Percentiles rank a stretch among this genome's conserved stretches.
Conservation (phyloP, 2,113 vertebrate genomes). For the Philantomba maxwellii region DNA sequence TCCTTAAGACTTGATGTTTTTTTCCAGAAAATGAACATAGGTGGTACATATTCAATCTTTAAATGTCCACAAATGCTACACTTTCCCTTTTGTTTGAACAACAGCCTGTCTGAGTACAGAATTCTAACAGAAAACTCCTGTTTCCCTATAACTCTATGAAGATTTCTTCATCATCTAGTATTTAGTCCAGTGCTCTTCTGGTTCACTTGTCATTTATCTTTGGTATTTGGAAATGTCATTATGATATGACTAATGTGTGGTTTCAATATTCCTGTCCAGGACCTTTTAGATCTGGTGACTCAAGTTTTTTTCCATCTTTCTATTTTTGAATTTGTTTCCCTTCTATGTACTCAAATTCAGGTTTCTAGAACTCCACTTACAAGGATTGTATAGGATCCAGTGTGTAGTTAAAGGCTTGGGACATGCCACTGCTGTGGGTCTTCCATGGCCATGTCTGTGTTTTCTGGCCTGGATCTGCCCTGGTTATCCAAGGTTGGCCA, state of each 20-base stretch:
- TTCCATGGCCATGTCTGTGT: rapidly evolving
- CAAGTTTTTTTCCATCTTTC: not conserved
- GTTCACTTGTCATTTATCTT: not conserved
- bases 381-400: not conserved
- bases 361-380: not conserved
- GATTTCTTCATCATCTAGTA: not conserved
- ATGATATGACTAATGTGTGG: not conserved
- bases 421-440: rapidly evolving
- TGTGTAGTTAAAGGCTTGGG: not conserved
- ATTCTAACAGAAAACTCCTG: not conserved
- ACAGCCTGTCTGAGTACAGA: not conserved
- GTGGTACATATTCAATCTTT: not conserved
- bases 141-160: not conserved
- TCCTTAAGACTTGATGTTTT: not conserved
- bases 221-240: constrained; percentile 29
- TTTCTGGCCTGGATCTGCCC: not conserved
- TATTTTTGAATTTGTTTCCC: not conserved
- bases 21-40: not conserved
- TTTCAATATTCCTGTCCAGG: not conserved
- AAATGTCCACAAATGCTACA: not conserved
- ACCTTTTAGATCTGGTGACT: not conserved
- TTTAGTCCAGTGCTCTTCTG: not conserved
- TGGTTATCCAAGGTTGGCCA: not conserved
- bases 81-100: not conserved
- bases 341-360: not conserved